These are phyloP conservation scores for Spinus pinus DNA, from an alignment of 2,797 vertebrate genomes.

Conservation along the genomic window DNA sequence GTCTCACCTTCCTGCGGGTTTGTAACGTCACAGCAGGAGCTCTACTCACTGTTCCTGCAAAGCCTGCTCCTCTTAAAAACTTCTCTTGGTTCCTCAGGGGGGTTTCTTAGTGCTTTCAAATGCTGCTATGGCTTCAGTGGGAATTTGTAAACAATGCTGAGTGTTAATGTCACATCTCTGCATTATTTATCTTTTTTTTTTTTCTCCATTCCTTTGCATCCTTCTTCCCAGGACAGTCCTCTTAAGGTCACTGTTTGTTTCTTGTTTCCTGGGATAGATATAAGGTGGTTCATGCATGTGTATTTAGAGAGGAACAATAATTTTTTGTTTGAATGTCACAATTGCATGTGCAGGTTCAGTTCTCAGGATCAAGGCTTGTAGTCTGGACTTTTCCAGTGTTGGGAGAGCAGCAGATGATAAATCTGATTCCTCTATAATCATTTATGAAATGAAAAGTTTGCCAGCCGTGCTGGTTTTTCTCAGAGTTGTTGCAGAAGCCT, in stretches of 20 bases:
- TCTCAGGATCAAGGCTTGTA: background rate
- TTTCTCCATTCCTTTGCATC: background rate
- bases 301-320: background rate
- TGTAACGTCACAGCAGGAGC: background rate
- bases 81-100: background rate
- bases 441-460: background rate
- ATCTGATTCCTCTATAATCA: background rate
- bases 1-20: background rate
- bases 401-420: background rate
- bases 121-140: background rate
- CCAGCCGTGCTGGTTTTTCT: background rate
- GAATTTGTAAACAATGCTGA: background rate
- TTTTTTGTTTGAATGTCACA: background rate
- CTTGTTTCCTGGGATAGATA: background rate
- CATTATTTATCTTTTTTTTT: background rate
- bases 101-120: background rate
- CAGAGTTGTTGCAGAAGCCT: background rate
- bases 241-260: background rate
- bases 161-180: background rate
- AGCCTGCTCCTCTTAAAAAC: background rate
- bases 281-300: fast-evolving
- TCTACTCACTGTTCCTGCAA: background rate
- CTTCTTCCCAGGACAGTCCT: background rate
- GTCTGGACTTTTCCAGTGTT: background rate
- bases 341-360: fast-evolving